These are phyloP conservation scores for Ibidorhyncha struthersii DNA, from an alignment of 2,113 vertebrate genomes.

Conservation along the genomic window DNA sequence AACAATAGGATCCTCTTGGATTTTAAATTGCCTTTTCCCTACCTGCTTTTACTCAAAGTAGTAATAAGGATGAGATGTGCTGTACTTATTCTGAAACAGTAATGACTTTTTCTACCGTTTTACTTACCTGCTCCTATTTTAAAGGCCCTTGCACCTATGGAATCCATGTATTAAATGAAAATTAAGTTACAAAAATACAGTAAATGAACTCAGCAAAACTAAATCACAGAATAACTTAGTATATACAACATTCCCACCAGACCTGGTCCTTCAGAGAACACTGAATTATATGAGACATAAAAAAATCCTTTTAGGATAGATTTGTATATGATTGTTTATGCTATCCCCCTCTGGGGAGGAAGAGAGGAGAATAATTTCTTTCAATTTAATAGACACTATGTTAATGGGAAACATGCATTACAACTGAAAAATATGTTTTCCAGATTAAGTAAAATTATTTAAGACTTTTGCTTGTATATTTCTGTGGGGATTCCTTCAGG, in stretches of 20 bases:
- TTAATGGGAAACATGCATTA: neutral
- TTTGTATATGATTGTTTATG: neutral
- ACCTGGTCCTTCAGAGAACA: neutral
- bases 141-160: neutral
- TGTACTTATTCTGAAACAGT: neutral
- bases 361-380: neutral
- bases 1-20: neutral
- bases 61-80: neutral
- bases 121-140: neutral
- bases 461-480: neutral
- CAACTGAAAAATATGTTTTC: neutral
- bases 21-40: neutral
- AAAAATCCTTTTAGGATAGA: neutral
- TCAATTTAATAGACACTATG: neutral
- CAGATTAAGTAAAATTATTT: neutral
- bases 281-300: neutral
- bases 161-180: neutral
- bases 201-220: neutral
- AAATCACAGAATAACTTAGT: neutral
- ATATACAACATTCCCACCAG: neutral
- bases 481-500: neutral
- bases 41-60: neutral
- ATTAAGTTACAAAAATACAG: neutral
- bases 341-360: neutral
- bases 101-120: neutral